Conservation (phyloP, 2,113 vertebrate genomes). For the Ammospiza caudacuta region DNA sequence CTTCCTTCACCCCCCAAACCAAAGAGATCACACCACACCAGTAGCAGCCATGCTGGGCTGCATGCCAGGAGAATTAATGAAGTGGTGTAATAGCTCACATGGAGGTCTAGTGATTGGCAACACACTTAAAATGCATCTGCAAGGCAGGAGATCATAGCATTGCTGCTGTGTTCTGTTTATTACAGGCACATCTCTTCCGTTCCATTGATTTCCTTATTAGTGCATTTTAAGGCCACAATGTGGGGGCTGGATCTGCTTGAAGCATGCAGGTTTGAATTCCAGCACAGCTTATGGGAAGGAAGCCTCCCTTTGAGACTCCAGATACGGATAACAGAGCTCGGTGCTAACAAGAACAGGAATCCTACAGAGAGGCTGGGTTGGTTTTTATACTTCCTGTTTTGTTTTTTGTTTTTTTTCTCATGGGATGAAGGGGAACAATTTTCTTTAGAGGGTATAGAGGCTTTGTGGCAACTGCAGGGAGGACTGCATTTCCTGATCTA, state of each 20-base stretch:
- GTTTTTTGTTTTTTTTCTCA: not conserved
- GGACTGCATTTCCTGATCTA: not conserved
- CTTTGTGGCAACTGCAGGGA: not conserved
- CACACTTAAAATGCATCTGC: slow-evolving; percentile 64
- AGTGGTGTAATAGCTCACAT: slow-evolving; percentile 71
- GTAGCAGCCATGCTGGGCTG: slow-evolving; percentile 51
- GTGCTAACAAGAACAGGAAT: not conserved
- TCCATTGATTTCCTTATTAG: slow-evolving; percentile 68
- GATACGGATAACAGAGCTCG: not conserved
- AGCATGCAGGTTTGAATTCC: slow-evolving; percentile 45
- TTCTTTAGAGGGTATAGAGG: not conserved
- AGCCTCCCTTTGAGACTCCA: slow-evolving; percentile 4
- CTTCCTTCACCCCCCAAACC: slow-evolving; percentile 23
- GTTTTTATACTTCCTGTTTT: not conserved
- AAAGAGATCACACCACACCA: slow-evolving; percentile 53
- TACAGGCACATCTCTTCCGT: slow-evolving; percentile 67
- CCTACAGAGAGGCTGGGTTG: not conserved
- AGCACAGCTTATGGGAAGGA: slow-evolving; percentile 6
- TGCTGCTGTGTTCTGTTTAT: slow-evolving; percentile 69
- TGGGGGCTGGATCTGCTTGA: slow-evolving; percentile 33
- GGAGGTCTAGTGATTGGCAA: slow-evolving; percentile 59
- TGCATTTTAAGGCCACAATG: not conserved
- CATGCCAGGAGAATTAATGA: slow-evolving; percentile 73
- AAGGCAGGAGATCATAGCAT: slow-evolving; percentile 52
- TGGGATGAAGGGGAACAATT: not conserved